Conservation (phyloP, 2,797 vertebrate genomes). For the Pagetopsis macropterus region DNA sequence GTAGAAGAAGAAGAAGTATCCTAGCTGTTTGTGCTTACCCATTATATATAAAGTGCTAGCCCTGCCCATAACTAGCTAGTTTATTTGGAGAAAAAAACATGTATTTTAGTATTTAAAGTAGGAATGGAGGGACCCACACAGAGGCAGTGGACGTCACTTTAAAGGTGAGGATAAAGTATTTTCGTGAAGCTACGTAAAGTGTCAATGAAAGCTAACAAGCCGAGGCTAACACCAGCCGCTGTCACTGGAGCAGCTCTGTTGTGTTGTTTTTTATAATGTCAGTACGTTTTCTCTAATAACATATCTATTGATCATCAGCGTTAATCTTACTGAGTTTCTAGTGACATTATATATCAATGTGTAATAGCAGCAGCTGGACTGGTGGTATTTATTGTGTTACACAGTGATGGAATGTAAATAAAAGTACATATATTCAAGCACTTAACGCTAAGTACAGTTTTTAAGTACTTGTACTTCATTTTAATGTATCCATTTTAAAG, state of each 20-base stretch:
- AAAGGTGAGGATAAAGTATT: slow-evolving; percentile 27
- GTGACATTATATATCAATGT: neutral
- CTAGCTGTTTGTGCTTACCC: neutral
- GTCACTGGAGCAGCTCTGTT: neutral
- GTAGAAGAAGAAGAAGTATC: neutral
- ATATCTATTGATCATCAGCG: rapidly evolving
- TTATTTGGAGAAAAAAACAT: neutral
- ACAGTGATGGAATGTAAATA: neutral
- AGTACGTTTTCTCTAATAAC: neutral
- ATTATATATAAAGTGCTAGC: neutral
- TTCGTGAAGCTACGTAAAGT: neutral
- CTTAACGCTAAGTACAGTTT: too few relatives aligned
- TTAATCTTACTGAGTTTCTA: neutral
- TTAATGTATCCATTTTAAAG: too few relatives aligned
- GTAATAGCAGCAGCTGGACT: neutral
- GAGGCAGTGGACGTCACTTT: neutral
- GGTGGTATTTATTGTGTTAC: neutral
- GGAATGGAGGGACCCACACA: neutral
- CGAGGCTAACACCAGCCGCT: slow-evolving; percentile 43
- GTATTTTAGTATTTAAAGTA: neutral
- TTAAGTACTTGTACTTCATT: too few relatives aligned
- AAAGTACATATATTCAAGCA: too few relatives aligned
- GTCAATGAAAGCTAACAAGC: slow-evolving; percentile 14
- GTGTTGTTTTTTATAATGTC: neutral
- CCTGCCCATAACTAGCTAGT: neutral